Base-by-base conservation (phyloP, 2,888 invertebrate species). In the Arrhopalites spinosus region DNA sequence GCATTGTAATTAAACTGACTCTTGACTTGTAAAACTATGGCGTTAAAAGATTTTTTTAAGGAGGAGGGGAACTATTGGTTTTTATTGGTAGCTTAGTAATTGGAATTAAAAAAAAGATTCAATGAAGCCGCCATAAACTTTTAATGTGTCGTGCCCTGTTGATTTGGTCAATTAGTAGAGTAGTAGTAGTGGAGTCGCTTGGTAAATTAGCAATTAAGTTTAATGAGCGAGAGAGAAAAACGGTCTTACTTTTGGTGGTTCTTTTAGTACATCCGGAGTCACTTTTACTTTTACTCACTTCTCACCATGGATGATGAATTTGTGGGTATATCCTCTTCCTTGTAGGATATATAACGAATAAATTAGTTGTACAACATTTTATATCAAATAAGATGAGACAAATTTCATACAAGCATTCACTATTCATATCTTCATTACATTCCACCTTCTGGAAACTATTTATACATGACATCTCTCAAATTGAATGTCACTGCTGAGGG, bases 151-250 rank as follows among this genome's bases (percentile, higher is more conserved):
- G n/a, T 20, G 64, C 36, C 30, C 36, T 30, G 30, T 64, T 64
- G 20, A 64, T 64, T 64, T 64, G 30, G 8, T 36, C 43, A 36
- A 64, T 64, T 64, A 64, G 30, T 20, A 53, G 53, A 53, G 53
- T 15, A 5, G 36, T n/a, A 43, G 30, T 30, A 20, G 36, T n/a
- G 17, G 30, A 20, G 64, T 36, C 61, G 27, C 27, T 27, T n/a
- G 5, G 61, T 63, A 30, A 30, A 30, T 63, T 13, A 64, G 30
- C 1, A 17, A 64, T 64, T 5, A 64, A 36, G 25, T 30, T 30
- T 64, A 30, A 64, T 64, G 64, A n/a, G 36, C 23, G 36, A n/a
- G 64, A 27, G 29, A 36, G 36, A 36, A 36, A 36, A 53, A 53
- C 64, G 29, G 64, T 64, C 30, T 64, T 64, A 17, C n/a, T n/a